A percentile compares a stretch with the other conserved stretches of the same genome.
These are phyloP conservation scores for Zosterops hypoxanthus DNA, from an alignment of 2,113 vertebrate genomes.

Conservation along the genomic window DNA sequence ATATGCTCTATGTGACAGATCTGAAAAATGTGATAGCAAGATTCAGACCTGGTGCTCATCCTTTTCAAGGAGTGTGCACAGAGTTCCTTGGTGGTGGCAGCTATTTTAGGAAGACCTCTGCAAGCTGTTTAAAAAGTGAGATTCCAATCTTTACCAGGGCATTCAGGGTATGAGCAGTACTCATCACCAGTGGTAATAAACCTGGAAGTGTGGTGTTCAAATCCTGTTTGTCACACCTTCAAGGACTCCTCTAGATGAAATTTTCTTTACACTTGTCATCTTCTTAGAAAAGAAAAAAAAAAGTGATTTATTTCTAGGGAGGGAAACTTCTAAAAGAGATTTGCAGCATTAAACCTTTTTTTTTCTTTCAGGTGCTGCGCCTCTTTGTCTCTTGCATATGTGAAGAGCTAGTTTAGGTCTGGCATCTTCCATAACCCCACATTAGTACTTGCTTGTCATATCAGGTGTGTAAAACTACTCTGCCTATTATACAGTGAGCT, in stretches of 20 bases:
- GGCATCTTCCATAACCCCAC: neutral
- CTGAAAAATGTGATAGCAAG: neutral
- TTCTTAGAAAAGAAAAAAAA: neutral
- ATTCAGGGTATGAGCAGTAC: neutral
- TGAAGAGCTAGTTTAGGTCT: neutral
- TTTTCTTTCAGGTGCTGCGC: neutral
- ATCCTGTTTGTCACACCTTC: neutral
- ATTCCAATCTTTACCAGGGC: neutral
- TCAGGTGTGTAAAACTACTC: slow-evolving; percentile 34
- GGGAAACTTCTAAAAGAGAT: neutral
- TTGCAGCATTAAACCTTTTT: neutral
- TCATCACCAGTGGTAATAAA: neutral
- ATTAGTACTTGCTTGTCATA: neutral
- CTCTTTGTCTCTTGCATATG: neutral
- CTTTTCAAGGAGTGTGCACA: rapidly evolving
- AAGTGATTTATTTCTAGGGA: neutral
- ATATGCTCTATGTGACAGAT: neutral
- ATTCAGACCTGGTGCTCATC: neutral
- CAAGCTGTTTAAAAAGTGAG: neutral
- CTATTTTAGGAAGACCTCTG: neutral
- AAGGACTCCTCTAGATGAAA: neutral
- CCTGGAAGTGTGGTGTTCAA: neutral
- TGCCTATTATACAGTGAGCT: slow-evolving; percentile 16
- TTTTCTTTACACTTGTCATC: neutral
- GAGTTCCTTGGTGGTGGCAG: neutral